Conservation (phyloP, 2,113 vertebrate species). For the Taxidea taxus region DNA sequence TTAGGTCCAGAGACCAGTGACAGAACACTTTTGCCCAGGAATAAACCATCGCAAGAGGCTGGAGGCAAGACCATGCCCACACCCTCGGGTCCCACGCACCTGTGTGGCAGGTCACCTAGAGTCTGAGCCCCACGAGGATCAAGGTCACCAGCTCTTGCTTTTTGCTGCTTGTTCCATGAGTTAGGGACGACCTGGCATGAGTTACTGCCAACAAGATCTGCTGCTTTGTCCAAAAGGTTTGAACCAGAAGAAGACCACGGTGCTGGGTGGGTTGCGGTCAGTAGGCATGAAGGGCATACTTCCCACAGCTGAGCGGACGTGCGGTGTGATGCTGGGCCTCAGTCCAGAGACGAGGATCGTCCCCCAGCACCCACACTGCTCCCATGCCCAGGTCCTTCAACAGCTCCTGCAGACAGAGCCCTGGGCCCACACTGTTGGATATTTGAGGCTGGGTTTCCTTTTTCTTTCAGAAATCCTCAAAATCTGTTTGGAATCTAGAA, state of each 20-base stretch:
- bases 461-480: not conserved
- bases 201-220: not conserved
- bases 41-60: constrained; percentile 38
- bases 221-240: not conserved
- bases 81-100: rapidly evolving
- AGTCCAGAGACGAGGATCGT: not conserved
- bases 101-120: not conserved
- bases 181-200: not conserved
- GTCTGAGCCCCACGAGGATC: not conserved
- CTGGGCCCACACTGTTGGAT: too few species aligned
- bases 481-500: not conserved
- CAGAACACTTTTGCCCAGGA: constrained; percentile 56
- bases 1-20: not conserved
- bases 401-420: not conserved
- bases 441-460: not conserved
- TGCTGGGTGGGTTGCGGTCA: not conserved
- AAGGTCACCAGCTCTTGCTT: not conserved
- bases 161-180: not conserved
- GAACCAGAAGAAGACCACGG: not conserved
- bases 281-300: rapidly evolving
- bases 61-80: constrained; percentile 8
- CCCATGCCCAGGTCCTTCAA: not conserved
- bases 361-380: not conserved
- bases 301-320: rapidly evolving
- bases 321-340: rapidly evolving